These are phyloP conservation scores for Lasiommata megera DNA, from an alignment of 2,888 invertebrate genomes.

Conservation along the genomic window DNA sequence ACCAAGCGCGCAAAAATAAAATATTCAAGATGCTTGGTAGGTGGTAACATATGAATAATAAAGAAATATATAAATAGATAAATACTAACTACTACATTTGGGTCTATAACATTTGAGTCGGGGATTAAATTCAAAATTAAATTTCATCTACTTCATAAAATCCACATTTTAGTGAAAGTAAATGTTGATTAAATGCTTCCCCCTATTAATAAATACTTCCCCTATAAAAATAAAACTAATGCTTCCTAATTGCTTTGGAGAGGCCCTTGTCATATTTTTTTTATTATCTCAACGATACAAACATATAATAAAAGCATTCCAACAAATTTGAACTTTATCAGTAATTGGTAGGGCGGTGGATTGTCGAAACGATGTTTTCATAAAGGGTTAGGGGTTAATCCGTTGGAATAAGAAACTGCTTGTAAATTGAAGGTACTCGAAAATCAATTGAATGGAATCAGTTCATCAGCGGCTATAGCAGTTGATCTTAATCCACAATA, in stretches of 20 bases:
- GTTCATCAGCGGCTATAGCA: too few species aligned
- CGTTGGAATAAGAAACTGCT: slow-evolving; percentile 5
- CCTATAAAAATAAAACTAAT: slow-evolving; percentile 40
- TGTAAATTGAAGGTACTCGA: slow-evolving; percentile 7
- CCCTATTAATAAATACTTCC: slow-evolving; percentile 14
- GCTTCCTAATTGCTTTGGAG: slow-evolving; percentile 26
- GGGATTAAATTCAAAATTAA: too few species aligned
- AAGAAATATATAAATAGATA: too few species aligned
- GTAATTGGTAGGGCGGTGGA: background rate
- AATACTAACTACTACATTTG: too few species aligned
- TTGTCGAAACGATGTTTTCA: background rate
- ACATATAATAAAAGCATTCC: background rate
- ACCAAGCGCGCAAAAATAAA: too few species aligned
- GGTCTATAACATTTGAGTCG: too few species aligned
- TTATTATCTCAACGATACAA: slow-evolving; percentile 21
- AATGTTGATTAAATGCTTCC: too few species aligned
- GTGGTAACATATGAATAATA: too few species aligned
- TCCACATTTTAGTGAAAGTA: too few species aligned
- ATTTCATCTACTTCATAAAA: too few species aligned
- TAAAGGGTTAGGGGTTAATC: slow-evolving; percentile 4
- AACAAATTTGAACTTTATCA: background rate
- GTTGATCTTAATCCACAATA: too few species aligned
- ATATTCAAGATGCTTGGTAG: too few species aligned
- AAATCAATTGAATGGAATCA: background rate
- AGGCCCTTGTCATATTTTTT: slow-evolving; percentile 22